A percentile compares a stretch with the other conserved stretches of the same genome.
phyloP scores from a whole-genome alignment of 2,113 vertebrate genomes.

The Miniopterus natalensis region DNA sequence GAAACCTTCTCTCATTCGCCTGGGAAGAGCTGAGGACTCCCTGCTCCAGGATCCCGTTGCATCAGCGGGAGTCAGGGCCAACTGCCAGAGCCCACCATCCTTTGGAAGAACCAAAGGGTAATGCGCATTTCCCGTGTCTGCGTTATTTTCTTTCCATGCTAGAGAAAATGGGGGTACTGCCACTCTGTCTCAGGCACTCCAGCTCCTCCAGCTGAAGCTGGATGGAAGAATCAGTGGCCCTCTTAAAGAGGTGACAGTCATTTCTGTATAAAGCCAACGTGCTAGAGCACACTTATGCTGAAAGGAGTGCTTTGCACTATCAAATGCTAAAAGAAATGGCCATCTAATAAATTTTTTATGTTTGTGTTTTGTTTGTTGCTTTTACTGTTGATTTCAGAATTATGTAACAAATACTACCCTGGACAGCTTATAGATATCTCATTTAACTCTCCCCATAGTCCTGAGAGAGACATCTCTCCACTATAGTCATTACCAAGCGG shows the following conservation, averaged over 20 bases:
- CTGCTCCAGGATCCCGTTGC: neutral
- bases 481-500: neutral
- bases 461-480: neutral
- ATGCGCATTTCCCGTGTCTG: neutral
- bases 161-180: neutral
- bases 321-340: neutral
- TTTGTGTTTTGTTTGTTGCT: neutral
- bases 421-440: neutral
- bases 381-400: neutral
- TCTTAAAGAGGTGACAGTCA: conserved; percentile 16
- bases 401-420: neutral
- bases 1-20: neutral
- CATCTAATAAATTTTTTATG: neutral
- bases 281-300: neutral
- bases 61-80: neutral
- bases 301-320: neutral
- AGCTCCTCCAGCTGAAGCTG: neutral
- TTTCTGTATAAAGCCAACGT: conserved; percentile 12
- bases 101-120: neutral
- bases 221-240: neutral
- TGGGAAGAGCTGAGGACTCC: neutral
- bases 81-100: neutral
- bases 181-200: neutral
- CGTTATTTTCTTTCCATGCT: neutral
- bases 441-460: neutral